These are phyloP conservation scores for Nemopilema nomurai DNA, from an alignment of 30 jellyfish, hydroid and myxozoan species.

Conservation along the genomic window DNA sequence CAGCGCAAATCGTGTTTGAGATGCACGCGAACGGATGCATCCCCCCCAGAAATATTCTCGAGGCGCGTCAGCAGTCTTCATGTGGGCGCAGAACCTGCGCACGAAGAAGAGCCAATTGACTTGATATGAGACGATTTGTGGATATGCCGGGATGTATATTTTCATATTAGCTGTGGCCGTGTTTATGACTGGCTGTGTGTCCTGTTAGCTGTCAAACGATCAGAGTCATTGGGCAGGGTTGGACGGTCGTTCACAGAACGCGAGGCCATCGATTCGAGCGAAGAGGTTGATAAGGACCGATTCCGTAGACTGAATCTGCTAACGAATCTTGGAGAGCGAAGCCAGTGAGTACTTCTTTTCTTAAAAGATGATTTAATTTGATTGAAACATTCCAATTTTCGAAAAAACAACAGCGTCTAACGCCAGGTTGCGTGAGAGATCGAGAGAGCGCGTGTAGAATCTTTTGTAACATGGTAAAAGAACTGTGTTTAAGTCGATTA, in stretches of 20 bases:
- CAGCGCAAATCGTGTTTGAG: not conserved
- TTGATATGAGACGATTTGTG: not conserved
- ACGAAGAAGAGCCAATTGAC: not conserved
- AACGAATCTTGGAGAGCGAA: not conserved
- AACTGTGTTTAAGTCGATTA: not conserved
- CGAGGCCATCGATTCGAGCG: not conserved
- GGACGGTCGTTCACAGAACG: not conserved
- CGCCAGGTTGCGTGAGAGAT: not conserved
- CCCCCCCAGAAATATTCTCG: not conserved
- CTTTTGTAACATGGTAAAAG: not conserved
- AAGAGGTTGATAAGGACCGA: not conserved
- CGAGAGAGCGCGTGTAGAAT: not conserved
- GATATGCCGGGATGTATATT: not conserved
- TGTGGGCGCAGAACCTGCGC: not conserved
- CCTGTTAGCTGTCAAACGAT: not conserved
- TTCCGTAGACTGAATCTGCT: not conserved
- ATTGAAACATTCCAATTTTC: no score
- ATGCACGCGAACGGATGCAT: not conserved
- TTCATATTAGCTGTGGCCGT: not conserved
- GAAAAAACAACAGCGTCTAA: not conserved
- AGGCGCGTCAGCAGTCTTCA: not conserved
- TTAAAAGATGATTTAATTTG: no score
- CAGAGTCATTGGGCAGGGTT: not conserved
- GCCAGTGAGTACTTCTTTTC: no score
- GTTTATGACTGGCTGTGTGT: not conserved